Base-by-base conservation (phyloP, 2,113 vertebrate species). In the Campylorhamphus procurvoides region DNA sequence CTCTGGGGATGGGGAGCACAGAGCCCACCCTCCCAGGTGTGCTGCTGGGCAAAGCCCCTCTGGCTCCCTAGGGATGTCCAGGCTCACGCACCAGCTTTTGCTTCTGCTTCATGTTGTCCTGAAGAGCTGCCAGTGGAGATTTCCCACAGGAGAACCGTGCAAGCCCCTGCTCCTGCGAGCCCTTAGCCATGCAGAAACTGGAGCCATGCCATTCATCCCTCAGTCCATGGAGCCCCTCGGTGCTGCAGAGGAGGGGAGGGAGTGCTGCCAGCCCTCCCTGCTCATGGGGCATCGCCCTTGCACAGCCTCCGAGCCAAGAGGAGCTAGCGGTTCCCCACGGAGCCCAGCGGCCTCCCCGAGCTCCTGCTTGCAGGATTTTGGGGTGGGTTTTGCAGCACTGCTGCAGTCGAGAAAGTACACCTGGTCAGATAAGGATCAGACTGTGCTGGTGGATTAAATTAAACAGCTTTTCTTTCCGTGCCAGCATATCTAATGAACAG, bases 401-500 rank as follows among this genome's bases (percentile, higher is more conserved):
- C 94, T 90, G 76, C 91, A 94, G 93, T 90, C 2, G 47, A 96
- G 84, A 83, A 92, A 75, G 77, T 95, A 87, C 96, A 97, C 97
- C 97, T 96, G 93, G 95, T 55, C 82, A 93, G 96, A 97, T 94
- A 96, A 96, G 55, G 93, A 97, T 97, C 97, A 94, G 91, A 22
- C 84, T 83, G 79, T 96, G 94, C 96, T 88, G 93, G 77, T 89
- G 91, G 94, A 95, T 95, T 94, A 87, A 94, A 97, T 97, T 96
- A 95, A 97, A 93, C 91, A 88, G 92, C 81, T 96, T 96, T 95
- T 95, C 83, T 97, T 94, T 95, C 16, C 0, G 3, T 97, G 97
- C 96, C 96, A 96, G 93, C 95, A 93, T 94, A 93, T 95, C 96
- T 96, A 95, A 97, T 67, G 94, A 97, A 40, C 91, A 94, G 88